phyloP scores from a whole-genome alignment of 2,113 vertebrate genomes.

The Colossoma macropomum region DNA sequence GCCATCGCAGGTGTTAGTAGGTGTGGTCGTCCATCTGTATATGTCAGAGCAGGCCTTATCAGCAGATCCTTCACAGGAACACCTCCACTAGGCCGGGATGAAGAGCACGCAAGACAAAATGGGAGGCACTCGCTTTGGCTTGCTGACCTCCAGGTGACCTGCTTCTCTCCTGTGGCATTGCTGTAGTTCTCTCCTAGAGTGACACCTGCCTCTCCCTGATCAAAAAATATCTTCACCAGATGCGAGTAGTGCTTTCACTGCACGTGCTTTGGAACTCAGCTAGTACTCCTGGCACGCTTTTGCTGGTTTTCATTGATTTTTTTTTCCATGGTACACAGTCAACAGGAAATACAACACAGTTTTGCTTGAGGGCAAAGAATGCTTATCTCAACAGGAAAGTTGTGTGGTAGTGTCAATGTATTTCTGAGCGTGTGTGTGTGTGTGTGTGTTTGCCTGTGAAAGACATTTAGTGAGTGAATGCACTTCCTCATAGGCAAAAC shows the following conservation, averaged over 20 bases:
- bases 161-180: conserved; percentile 31
- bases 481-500: conserved; percentile 59
- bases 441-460: conserved; percentile 19
- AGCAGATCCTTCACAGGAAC: conserved; percentile 43
- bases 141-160: conserved; percentile 33
- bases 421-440: conserved; percentile 43
- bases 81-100: conserved; percentile 32
- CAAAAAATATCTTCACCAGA: not conserved
- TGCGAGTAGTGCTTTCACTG: not conserved
- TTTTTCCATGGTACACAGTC: not conserved
- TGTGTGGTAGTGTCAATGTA: not conserved
- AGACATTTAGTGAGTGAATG: conserved; percentile 56
- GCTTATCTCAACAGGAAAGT: not conserved
- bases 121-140: conserved; percentile 32
- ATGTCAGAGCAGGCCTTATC: conserved; percentile 63
- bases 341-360: conserved; percentile 13
- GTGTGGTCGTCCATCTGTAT: conserved; percentile 62
- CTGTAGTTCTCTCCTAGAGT: conserved; percentile 13
- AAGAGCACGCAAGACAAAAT: conserved; percentile 6
- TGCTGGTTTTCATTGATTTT: not conserved
- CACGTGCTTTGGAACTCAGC: not conserved
- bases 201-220: not conserved
- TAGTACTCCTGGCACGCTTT: not conserved
- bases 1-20: conserved; percentile 76
- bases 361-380: not conserved